Evolutionary conservation across 2,888 invertebrate genomes (phyloP).

Genomic region (Limulus polyphemus): DNA sequence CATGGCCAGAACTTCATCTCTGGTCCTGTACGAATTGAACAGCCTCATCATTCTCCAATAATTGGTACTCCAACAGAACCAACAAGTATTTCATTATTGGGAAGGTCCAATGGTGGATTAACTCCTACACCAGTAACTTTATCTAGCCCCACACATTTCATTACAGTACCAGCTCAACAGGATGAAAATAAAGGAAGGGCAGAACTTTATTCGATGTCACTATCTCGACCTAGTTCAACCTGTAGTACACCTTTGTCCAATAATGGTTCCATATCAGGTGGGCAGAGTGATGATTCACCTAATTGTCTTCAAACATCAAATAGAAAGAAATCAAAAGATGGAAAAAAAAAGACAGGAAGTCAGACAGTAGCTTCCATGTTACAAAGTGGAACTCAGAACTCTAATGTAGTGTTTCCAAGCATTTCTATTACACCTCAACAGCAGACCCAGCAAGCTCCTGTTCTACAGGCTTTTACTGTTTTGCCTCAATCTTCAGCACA

Average conservation of each 20-base stretch:
- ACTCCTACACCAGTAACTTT: not conserved
- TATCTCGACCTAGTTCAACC: slow-evolving; percentile 15
- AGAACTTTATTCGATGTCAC: not conserved
- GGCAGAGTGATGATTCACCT: slow-evolving; percentile 11
- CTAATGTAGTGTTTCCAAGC: not conserved
- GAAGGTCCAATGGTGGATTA: not conserved
- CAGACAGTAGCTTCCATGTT: slow-evolving; percentile 52
- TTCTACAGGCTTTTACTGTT: slow-evolving; percentile 38
- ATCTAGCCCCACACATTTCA: not conserved
- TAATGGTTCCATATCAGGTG: slow-evolving; percentile 21
- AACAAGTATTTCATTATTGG: not conserved
- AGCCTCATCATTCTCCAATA: slow-evolving; percentile 17
- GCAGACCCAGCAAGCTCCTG: slow-evolving; percentile 16
- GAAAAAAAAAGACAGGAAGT: slow-evolving; percentile 55
- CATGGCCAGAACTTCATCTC: slow-evolving; percentile 22
- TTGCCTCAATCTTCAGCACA: slow-evolving; percentile 52
- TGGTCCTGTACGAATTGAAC: slow-evolving; percentile 17
- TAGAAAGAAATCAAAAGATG: slow-evolving; percentile 25
- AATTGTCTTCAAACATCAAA: slow-evolving; percentile 2
- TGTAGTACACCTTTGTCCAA: slow-evolving; percentile 28
- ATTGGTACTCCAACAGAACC: slow-evolving; percentile 15
- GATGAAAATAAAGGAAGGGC: not conserved
- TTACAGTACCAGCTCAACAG: not conserved
- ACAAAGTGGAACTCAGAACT: slow-evolving; percentile 30
- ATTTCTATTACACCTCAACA: slow-evolving; percentile 1